Evolutionary conservation across 2,113 vertebrate species (phyloP).

Genomic region (Acanthisitta chloris): DNA sequence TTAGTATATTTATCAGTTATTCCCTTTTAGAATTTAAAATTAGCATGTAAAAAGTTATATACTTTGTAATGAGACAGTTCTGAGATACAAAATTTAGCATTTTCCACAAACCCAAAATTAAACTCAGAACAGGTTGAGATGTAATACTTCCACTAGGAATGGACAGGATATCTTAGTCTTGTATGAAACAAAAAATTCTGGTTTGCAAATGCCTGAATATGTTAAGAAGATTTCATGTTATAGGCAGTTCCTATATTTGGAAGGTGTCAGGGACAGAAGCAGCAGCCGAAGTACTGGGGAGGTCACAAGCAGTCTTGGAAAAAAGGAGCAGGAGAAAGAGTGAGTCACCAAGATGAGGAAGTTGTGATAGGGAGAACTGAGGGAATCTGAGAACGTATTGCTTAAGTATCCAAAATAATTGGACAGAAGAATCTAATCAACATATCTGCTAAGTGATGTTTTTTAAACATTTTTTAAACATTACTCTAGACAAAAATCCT

Average conservation of each 20-base stretch:
- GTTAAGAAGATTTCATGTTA: neutral
- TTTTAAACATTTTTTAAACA: neutral
- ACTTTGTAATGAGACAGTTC: neutral
- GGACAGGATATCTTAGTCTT: neutral
- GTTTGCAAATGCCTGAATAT: neutral
- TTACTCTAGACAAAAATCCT: neutral
- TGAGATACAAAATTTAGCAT: neutral
- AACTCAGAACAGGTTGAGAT: neutral
- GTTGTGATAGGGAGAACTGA: neutral
- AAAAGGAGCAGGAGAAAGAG: neutral
- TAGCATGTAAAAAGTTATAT: neutral
- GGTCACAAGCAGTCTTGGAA: neutral
- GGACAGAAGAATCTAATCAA: neutral
- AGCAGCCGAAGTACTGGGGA: neutral
- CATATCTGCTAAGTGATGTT: neutral
- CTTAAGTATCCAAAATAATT: neutral
- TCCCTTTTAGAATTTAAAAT: neutral
- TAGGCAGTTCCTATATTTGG: neutral
- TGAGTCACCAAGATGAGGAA: neutral
- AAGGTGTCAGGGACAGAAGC: neutral
- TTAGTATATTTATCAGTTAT: neutral
- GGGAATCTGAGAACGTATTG: neutral
- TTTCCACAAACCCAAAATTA: neutral
- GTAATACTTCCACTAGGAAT: neutral
- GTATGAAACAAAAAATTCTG: neutral